Percentiles rank a stretch among this genome's conserved stretches.
Conservation (phyloP, 1,140 invertebrate genomes). For the Scaptomyza hsui region DNA sequence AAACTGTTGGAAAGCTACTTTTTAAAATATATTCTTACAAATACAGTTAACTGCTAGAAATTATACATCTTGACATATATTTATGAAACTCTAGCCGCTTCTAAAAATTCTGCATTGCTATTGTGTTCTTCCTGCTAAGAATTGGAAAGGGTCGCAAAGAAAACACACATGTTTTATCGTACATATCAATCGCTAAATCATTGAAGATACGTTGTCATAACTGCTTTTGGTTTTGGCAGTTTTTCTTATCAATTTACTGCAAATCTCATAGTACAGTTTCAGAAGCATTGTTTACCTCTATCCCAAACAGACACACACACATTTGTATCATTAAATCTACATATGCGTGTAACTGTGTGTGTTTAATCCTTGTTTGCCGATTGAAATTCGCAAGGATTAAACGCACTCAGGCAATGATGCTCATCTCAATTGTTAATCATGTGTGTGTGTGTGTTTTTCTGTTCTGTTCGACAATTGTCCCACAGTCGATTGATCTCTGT, state of each 20-base stretch:
- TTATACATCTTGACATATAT: neutral
- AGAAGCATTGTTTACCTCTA: constrained; percentile 44
- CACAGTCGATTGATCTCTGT: constrained; percentile 53
- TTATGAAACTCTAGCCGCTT: neutral
- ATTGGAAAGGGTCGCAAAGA: neutral
- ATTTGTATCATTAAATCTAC: constrained; percentile 11
- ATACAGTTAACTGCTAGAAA: neutral
- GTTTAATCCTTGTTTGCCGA: constrained; percentile 37
- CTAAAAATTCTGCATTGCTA: neutral
- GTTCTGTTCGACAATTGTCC: constrained; percentile 56
- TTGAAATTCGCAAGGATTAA: constrained; percentile 77
- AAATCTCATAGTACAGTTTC: constrained; percentile 49
- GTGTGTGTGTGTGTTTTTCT: constrained; percentile 29
- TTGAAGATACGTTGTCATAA: constrained; percentile 54
- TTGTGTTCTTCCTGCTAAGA: neutral
- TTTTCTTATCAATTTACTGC: constrained; percentile 67
- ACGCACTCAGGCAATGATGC: constrained; percentile 67
- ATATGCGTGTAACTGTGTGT: constrained; percentile 18
- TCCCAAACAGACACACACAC: constrained; percentile 8
- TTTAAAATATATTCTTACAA: too few relatives aligned
- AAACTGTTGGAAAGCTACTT: too few relatives aligned
- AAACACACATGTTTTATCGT: constrained; percentile 28
- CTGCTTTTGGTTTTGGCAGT: constrained; percentile 73
- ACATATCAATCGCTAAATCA: constrained; percentile 53
- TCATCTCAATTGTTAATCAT: constrained; percentile 61